Evolutionary conservation across 1,140 invertebrate species (phyloP).

Genomic region (Cecropterus lyciades): DNA sequence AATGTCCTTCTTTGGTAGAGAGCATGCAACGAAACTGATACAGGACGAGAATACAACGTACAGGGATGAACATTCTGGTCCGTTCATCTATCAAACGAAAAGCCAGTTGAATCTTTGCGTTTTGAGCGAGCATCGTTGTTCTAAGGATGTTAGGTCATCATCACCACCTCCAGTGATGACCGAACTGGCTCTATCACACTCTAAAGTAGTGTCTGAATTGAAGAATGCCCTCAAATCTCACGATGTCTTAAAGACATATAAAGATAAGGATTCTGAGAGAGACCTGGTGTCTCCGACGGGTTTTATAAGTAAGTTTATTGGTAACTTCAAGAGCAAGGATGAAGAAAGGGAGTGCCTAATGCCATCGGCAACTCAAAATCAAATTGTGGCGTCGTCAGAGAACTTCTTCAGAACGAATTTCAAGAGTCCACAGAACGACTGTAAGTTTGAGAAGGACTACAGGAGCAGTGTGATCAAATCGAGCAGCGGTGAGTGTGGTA

Average conservation of each 20-base stretch:
- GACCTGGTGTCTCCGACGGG: constrained; percentile 64
- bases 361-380: constrained; percentile 52
- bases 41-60: constrained; percentile 85
- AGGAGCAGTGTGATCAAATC: constrained; percentile 71
- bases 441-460: constrained; percentile 70
- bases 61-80: constrained; percentile 91
- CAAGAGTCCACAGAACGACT: constrained; percentile 65
- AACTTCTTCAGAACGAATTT: constrained; percentile 81
- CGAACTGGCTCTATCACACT: constrained; percentile 76
- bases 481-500: constrained; percentile 64
- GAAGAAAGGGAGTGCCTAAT: constrained; percentile 77
- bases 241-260: constrained; percentile 64
- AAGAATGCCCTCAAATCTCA: constrained; percentile 80
- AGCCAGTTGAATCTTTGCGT: constrained; percentile 90
- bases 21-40: constrained; percentile 80
- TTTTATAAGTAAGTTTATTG: constrained; percentile 80
- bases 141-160: constrained; percentile 56
- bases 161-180: constrained; percentile 66
- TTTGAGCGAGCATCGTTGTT: constrained; percentile 62
- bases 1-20: constrained; percentile 79
- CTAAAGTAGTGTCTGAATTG: constrained; percentile 78
- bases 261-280: constrained; percentile 52
- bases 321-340: constrained; percentile 74
- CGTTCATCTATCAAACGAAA: constrained; percentile 91
- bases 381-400: constrained; percentile 79